Evolutionary conservation across 2,797 vertebrate genomes (phyloP).

Genomic region (Lerista edwardsae): DNA sequence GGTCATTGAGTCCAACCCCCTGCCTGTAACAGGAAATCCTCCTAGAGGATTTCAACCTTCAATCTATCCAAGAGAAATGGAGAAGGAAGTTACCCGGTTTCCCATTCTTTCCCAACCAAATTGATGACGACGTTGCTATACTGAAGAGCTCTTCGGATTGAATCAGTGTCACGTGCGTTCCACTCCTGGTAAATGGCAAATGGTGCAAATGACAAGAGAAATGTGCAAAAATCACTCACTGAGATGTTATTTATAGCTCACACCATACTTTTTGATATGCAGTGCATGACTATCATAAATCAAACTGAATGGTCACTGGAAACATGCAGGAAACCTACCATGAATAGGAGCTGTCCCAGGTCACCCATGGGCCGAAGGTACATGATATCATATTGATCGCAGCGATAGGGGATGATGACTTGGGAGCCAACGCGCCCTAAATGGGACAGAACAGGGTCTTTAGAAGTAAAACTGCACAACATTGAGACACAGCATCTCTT

Average conservation of each 20-base stretch:
- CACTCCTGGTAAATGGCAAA: slow-evolving; percentile 85
- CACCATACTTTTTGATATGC: slow-evolving; percentile 3
- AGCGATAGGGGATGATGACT: slow-evolving; percentile 89
- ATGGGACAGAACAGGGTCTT: slow-evolving; percentile 33
- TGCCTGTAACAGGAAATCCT: no score
- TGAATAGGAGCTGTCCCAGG: slow-evolving; percentile 91
- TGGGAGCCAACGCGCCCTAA: slow-evolving; percentile 93
- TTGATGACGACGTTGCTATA: slow-evolving; percentile 95
- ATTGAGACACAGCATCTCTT: not conserved
- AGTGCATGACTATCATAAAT: slow-evolving; percentile 18
- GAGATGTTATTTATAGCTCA: not conserved
- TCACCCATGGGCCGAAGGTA: slow-evolving; percentile 93
- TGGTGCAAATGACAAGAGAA: slow-evolving; percentile 36
- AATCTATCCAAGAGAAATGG: not conserved
- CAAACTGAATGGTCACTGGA: slow-evolving; percentile 3
- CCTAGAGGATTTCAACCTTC: no score
- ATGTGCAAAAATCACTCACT: not conserved
- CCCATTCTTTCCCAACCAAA: slow-evolving; percentile 92
- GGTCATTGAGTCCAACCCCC: no score
- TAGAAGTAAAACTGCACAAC: not conserved
- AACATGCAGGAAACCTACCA: slow-evolving; percentile 79
- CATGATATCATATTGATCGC: slow-evolving; percentile 91
- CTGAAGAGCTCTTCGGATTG: slow-evolving; percentile 85
- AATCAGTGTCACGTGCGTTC: slow-evolving; percentile 87
- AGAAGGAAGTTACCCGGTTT: slow-evolving; percentile 85